Percentiles rank a stretch among this genome's conserved stretches.
These are phyloP conservation scores for Pseudoatta argentina DNA, from an alignment of 1,140 invertebrate genomes.

Conservation along the genomic window DNA sequence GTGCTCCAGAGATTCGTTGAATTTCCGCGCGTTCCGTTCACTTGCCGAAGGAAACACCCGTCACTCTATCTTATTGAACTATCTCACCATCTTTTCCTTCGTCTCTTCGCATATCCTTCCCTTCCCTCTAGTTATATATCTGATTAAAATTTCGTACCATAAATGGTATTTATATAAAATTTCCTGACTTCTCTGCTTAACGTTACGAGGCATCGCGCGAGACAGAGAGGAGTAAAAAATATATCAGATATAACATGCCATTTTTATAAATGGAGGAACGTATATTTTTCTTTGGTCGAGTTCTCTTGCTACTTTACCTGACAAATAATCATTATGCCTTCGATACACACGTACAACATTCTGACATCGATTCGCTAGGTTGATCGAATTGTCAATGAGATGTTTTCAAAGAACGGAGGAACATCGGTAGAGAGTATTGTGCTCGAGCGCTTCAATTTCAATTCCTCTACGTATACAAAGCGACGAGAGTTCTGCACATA, in stretches of 20 bases:
- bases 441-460: conserved; percentile 49
- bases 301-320: background rate
- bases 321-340: conserved; percentile 46
- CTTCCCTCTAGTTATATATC: background rate
- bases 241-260: background rate
- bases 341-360: background rate
- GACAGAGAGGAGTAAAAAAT: background rate
- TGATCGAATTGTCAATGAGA: conserved; percentile 61
- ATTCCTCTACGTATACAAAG: conserved; percentile 45
- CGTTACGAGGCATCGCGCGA: background rate
- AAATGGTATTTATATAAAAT: conserved; percentile 24
- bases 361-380: conserved; percentile 24
- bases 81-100: conserved; percentile 1
- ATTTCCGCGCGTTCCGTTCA: conserved; percentile 53
- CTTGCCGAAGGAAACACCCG: conserved; percentile 41
- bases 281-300: background rate
- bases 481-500: conserved; percentile 31
- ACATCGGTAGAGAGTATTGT: conserved; percentile 19
- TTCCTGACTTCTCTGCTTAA: background rate
- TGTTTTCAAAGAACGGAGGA: conserved; percentile 49
- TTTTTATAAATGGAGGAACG: background rate
- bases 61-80: conserved; percentile 56
- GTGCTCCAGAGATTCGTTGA: conserved; percentile 63
- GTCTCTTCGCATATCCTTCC: conserved; percentile 12
- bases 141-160: conserved; percentile 24